Conservation (phyloP, 1,140 invertebrate genomes). For the Dinothrombium tinctorium region DNA sequence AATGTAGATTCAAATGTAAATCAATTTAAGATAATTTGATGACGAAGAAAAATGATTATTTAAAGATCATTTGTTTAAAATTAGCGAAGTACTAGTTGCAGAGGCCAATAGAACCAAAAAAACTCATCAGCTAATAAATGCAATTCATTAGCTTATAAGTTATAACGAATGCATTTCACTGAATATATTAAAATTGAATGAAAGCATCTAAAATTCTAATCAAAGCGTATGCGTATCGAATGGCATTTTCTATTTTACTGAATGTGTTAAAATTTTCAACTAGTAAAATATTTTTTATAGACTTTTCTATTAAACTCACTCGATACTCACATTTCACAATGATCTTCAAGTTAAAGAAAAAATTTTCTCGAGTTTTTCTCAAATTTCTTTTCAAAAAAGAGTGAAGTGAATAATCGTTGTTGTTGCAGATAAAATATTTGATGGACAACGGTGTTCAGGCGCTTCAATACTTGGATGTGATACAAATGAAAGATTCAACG, state of each 20-base stretch:
- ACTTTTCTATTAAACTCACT: neutral
- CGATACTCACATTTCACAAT: neutral
- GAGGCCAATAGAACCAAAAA: too few relatives aligned
- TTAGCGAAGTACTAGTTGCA: too few relatives aligned
- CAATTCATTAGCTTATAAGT: too few relatives aligned
- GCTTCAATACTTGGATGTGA: constrained; percentile 70
- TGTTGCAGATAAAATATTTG: constrained; percentile 27
- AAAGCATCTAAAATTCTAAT: too few relatives aligned
- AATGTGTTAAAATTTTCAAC: neutral
- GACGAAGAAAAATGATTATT: too few relatives aligned
- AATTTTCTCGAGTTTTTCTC: neutral
- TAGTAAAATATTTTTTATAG: neutral
- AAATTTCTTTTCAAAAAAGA: neutral
- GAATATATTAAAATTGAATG: too few relatives aligned
- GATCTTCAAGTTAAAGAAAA: neutral
- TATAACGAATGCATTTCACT: too few relatives aligned
- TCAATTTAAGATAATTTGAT: too few relatives aligned
- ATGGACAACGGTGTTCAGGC: constrained; percentile 66
- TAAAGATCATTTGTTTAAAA: too few relatives aligned
- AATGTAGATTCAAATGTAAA: too few relatives aligned
- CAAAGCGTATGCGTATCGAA: too few relatives aligned
- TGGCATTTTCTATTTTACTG: neutral
- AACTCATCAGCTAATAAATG: too few relatives aligned
- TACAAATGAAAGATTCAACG: constrained; percentile 69
- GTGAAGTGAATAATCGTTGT: constrained; percentile 4